These are phyloP conservation scores for Suricata suricatta DNA, from an alignment of 2,113 vertebrate species.

Conservation along the genomic window DNA sequence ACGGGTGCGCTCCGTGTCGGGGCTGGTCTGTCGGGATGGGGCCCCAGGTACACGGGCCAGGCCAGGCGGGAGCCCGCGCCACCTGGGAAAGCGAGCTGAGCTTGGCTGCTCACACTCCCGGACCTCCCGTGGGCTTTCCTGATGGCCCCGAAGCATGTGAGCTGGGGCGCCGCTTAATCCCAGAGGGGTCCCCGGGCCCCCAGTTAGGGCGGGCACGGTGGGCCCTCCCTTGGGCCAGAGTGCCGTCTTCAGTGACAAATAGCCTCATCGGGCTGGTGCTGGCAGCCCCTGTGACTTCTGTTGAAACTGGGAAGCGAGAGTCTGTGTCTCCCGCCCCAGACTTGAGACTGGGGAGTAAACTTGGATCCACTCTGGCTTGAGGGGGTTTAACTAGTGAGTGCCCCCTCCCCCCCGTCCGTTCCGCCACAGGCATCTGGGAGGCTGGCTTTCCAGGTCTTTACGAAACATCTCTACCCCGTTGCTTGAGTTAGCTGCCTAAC, in stretches of 20 bases:
- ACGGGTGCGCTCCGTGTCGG: not conserved
- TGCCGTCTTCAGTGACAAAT: not conserved
- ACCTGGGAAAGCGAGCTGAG: not conserved
- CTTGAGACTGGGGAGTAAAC: not conserved
- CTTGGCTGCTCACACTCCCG: not conserved
- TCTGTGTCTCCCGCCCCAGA: not conserved
- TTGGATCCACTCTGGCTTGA: not conserved
- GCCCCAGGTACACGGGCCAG: accelerated
- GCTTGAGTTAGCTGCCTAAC: not conserved
- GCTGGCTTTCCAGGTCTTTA: not conserved
- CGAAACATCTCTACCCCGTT: too few species aligned
- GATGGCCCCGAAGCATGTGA: not conserved
- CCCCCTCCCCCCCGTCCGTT: not conserved
- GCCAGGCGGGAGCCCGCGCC: accelerated
- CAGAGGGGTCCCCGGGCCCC: not conserved
- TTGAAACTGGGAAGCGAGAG: not conserved
- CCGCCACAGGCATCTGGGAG: not conserved
- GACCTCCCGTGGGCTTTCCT: not conserved
- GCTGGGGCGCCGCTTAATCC: accelerated
- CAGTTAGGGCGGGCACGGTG: accelerated
- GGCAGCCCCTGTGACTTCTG: not conserved
- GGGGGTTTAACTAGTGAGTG: not conserved
- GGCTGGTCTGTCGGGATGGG: not conserved
- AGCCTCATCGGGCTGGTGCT: too few species aligned
- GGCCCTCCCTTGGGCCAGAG: not conserved